phyloP scores from a whole-genome alignment of 2,113 vertebrate species.

The Isurus oxyrinchus region DNA sequence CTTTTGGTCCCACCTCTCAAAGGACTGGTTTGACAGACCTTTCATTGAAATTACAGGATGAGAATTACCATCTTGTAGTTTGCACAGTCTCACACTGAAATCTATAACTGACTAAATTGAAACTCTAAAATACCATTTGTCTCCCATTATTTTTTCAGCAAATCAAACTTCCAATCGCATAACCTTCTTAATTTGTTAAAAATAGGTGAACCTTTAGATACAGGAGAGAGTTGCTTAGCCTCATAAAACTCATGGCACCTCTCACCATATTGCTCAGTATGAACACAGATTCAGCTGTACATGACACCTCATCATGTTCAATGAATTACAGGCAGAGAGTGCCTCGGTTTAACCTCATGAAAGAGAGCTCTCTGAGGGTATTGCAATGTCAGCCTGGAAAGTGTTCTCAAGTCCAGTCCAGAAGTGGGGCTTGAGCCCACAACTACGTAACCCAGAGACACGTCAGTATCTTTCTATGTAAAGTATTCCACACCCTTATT shows the following conservation, averaged over 20 bases:
- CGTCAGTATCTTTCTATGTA: background rate
- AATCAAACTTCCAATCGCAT: background rate
- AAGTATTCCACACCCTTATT: background rate
- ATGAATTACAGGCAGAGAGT: background rate
- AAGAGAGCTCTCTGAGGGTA: background rate
- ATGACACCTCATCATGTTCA: background rate
- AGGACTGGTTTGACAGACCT: background rate
- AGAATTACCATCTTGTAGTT: background rate
- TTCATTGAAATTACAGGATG: background rate
- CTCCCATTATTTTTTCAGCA: background rate
- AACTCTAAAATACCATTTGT: background rate
- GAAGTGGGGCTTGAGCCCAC: background rate
- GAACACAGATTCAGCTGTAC: background rate
- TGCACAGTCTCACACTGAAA: background rate
- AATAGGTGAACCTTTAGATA: background rate
- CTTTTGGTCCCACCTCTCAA: background rate
- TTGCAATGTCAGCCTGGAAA: background rate
- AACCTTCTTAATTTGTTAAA: background rate
- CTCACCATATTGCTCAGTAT: background rate
- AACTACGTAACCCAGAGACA: background rate
- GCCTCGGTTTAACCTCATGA: background rate
- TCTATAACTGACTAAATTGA: background rate
- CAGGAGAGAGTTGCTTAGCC: too few relatives aligned
- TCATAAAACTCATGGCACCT: background rate
- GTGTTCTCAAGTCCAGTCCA: background rate